Evolutionary conservation across 2,888 invertebrate genomes (phyloP).

Genomic region (Sthenelais limicola): DNA sequence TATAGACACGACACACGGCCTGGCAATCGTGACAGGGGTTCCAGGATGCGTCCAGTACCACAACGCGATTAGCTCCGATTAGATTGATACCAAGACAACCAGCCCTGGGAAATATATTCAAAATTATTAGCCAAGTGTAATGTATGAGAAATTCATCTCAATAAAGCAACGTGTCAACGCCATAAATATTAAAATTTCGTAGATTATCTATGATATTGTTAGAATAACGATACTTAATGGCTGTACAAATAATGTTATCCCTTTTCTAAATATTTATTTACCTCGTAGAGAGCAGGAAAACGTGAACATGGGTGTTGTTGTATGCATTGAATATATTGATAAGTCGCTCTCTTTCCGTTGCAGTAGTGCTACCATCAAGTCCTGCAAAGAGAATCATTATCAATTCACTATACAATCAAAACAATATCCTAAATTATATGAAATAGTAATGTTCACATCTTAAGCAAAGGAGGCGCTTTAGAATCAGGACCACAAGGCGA

Average conservation of each 20-base stretch:
- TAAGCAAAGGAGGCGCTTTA: too few species aligned
- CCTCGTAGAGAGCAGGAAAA: constrained; percentile 94
- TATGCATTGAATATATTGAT: constrained; percentile 92
- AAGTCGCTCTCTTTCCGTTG: constrained; percentile 93
- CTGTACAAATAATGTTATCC: too few species aligned
- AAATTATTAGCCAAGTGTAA: too few species aligned
- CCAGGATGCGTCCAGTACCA: constrained; percentile 98
- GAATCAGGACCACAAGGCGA: too few species aligned
- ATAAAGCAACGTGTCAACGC: too few species aligned
- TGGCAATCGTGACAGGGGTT: constrained; percentile 94
- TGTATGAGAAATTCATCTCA: too few species aligned
- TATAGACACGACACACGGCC: constrained; percentile 96
- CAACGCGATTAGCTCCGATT: constrained; percentile 97
- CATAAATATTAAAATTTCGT: too few species aligned
- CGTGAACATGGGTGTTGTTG: constrained; percentile 82
- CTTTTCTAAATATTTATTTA: too few species aligned
- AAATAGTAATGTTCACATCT: too few species aligned
- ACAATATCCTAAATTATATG: neutral
- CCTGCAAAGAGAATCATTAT: constrained; percentile 55
- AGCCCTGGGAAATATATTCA: too few species aligned
- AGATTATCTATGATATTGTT: too few species aligned
- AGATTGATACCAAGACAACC: constrained; percentile 97
- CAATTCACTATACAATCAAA: neutral
- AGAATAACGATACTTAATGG: too few species aligned
- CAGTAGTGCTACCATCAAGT: constrained; percentile 95